These are phyloP conservation scores for Coptodon bakossiorum DNA, from an alignment of 2,113 vertebrate species.

Conservation along the genomic window DNA sequence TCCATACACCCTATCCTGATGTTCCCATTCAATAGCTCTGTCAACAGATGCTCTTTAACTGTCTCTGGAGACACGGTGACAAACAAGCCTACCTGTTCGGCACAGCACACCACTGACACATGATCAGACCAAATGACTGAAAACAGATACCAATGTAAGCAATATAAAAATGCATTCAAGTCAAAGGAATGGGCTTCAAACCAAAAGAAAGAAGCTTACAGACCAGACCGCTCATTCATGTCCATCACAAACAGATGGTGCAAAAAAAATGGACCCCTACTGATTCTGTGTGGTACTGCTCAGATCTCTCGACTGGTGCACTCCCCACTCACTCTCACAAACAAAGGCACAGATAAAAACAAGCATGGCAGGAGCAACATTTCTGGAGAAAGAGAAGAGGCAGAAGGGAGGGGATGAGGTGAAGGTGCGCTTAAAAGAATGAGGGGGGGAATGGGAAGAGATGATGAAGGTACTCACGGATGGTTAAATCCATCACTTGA, in stretches of 20 bases:
- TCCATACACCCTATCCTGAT: constrained; percentile 61
- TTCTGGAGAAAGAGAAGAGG: constrained; percentile 65
- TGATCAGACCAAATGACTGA: constrained; percentile 80
- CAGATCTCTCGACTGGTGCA: constrained; percentile 37
- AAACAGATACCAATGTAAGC: constrained; percentile 85
- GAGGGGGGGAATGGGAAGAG: constrained; percentile 65
- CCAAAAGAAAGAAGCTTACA: constrained; percentile 91
- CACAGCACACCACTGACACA: constrained; percentile 92
- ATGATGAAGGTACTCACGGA: constrained; percentile 99
- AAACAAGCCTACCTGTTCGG: constrained; percentile 69
- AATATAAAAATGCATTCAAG: constrained; percentile 99
- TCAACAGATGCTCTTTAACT: constrained; percentile 66
- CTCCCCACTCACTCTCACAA: constrained; percentile 86
- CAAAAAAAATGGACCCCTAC: constrained; percentile 76
- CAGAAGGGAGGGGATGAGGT: constrained; percentile 73
- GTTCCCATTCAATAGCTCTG: constrained; percentile 49
- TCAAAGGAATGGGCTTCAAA: constrained; percentile 84
- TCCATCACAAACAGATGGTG: constrained; percentile 91
- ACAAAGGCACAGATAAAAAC: constrained; percentile 86
- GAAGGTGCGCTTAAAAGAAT: constrained; percentile 39
- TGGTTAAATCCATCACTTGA: constrained; percentile 99
- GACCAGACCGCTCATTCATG: constrained; percentile 79
- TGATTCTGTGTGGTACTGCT: constrained; percentile 47
- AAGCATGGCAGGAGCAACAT: constrained; percentile 69
- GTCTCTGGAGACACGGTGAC: constrained; percentile 58